Conservation (phyloP, 2,113 vertebrate genomes). For the Taxidea taxus region DNA sequence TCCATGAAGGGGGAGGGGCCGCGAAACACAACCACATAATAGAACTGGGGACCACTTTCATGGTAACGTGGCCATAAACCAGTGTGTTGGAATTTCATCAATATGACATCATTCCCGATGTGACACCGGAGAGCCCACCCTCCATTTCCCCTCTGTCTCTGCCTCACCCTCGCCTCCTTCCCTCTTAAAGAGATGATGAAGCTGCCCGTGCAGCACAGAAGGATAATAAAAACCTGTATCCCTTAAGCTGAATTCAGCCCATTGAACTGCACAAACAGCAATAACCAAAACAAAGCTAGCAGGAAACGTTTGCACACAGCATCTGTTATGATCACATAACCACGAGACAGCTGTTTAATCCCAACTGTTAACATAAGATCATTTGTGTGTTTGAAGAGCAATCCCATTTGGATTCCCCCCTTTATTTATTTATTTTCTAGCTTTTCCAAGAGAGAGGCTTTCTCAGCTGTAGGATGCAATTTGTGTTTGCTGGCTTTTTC, state of each 20-base stretch:
- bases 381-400: constrained; percentile 94
- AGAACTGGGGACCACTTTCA: constrained; percentile 65
- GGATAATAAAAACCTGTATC: constrained; percentile 82
- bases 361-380: constrained; percentile 96
- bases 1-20: background rate
- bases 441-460: constrained; percentile 79
- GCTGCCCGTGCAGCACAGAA: constrained; percentile 80
- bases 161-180: constrained; percentile 48
- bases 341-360: constrained; percentile 96
- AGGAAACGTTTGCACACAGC: constrained; percentile 88
- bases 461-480: constrained; percentile 78
- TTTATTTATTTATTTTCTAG: constrained; percentile 88
- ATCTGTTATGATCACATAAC: constrained; percentile 95
- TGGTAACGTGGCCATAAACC: constrained; percentile 66
- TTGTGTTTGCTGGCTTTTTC: constrained; percentile 75
- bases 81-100: constrained; percentile 74
- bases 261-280: constrained; percentile 91
- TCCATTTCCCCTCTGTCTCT: constrained; percentile 34
- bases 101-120: constrained; percentile 80
- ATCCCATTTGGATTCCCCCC: constrained; percentile 89
- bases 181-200: constrained; percentile 79
- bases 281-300: constrained; percentile 90
- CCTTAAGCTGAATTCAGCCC: constrained; percentile 87
- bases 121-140: constrained; percentile 72
- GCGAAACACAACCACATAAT: background rate